Evolutionary conservation across 2,888 invertebrate species (phyloP), one percentile per base, ranked within the genome.

Genomic region (Calliscelio sp.): DNA sequence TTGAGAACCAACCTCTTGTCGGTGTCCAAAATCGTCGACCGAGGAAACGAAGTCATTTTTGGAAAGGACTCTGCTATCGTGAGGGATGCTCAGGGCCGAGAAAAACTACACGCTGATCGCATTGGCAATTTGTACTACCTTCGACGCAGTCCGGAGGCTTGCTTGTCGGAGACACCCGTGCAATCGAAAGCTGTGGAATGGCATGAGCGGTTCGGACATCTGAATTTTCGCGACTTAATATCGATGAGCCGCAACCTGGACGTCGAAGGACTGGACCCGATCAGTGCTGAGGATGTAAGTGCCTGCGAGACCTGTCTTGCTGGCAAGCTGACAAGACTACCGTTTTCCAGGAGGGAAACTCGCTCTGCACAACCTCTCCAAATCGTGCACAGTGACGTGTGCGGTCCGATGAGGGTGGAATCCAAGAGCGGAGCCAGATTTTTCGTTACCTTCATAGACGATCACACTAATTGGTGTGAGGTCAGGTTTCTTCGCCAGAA

Each of bases 1-100:
- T 8, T 81, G 20, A 24, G 68, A 20, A 49, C 38, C 0, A 66
- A 81, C 16, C 22, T 74, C 0, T 55, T 81, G 3, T 81, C 74
- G 2, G 57, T 81, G 1, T 32, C 57, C 14, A 81, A 71, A 32
- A 49, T 65, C n/a, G 61, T 65, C 1, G 46, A 65, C 14, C 7
- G 14, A 3, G 22, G 14, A 2, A 7, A 59, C 14, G 1, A 18
- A 1, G 59, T 38, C 14, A 59, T 22, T 1, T 59, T 59, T 22
- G 4, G 11, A 20, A 8, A 14, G 4, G 18, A 35, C 10, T 6
- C 5, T 1, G 59, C 38, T 0, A 11, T 59, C 11, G 20, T 59
- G 1, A 14, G 22, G 6, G 59, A 59, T n/a, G 10, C 5, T 20
- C 10, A 35, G 18, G 59, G 35, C 5, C n/a, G 4, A 10, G 22